A percentile compares a stretch with the other conserved stretches of the same genome.
Conservation (phyloP, 2,888 invertebrate genomes). For the Hermaeophaga mercurialis region DNA sequence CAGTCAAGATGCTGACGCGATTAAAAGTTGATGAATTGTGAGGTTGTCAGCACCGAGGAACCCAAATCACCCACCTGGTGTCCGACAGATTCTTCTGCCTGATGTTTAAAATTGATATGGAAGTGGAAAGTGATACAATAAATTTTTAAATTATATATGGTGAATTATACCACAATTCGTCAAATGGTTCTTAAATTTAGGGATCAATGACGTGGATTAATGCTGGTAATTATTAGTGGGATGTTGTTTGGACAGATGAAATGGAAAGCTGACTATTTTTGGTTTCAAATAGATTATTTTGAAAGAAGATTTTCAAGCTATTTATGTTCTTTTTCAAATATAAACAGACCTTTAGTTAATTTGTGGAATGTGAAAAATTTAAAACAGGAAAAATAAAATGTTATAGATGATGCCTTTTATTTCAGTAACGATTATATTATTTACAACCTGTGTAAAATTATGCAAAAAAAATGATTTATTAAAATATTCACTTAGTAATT, state of each 20-base stretch:
- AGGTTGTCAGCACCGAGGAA: constrained; percentile 31
- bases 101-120: constrained; percentile 21
- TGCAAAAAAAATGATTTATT: constrained; percentile 2
- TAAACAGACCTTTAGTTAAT: neutral
- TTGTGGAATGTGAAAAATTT: neutral
- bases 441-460: neutral
- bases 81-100: constrained; percentile 30
- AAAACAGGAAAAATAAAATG: too few species aligned
- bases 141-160: constrained; percentile 19
- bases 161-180: constrained; percentile 13
- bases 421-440: neutral
- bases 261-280: neutral
- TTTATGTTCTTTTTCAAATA: neutral
- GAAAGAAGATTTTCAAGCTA: neutral
- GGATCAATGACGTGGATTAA: neutral
- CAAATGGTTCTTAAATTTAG: constrained; percentile 3
- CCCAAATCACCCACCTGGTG: constrained; percentile 44
- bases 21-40: constrained; percentile 41
- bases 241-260: constrained; percentile 6
- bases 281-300: neutral
- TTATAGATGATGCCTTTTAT: too few species aligned
- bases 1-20: constrained; percentile 38
- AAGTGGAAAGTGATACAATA: constrained; percentile 23
- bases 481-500: constrained; percentile 2
- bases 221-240: constrained; percentile 8